A percentile compares a stretch with the other conserved stretches of the same genome.
Conservation (phyloP, 1,140 invertebrate species). For the Polypedilum pembai region DNA sequence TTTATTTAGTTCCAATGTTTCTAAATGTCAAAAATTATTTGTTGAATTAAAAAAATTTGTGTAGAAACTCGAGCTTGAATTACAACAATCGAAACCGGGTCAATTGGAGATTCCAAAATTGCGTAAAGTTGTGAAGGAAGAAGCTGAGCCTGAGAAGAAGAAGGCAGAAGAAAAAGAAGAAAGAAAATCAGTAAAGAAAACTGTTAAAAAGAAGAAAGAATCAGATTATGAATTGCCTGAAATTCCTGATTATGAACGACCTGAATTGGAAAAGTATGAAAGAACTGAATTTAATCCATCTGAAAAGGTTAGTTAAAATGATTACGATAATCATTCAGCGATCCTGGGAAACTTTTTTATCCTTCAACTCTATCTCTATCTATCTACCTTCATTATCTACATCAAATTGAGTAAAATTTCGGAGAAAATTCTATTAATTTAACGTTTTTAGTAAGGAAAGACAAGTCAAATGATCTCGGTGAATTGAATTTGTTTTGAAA, state of each 20-base stretch:
- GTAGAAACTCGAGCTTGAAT: slow-evolving; percentile 33
- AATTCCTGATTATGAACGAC: slow-evolving; percentile 47
- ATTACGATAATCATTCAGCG: neutral
- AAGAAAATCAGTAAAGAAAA: slow-evolving; percentile 33
- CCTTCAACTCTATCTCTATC: too few species aligned
- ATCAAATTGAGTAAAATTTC: too few species aligned
- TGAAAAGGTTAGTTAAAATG: slow-evolving; percentile 37
- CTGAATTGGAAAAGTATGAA: slow-evolving; percentile 47
- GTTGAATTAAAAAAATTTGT: neutral
- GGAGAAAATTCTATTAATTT: too few species aligned
- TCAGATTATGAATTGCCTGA: slow-evolving; percentile 45
- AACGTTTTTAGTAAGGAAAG: too few species aligned
- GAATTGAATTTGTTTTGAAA: too few species aligned
- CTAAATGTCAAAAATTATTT: neutral
- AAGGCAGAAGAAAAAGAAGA: neutral
- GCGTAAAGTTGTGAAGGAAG: slow-evolving; percentile 35
- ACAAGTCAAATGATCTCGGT: too few species aligned
- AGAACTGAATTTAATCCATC: slow-evolving; percentile 37
- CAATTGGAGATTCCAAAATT: slow-evolving; percentile 40
- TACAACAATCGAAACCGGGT: slow-evolving; percentile 37
- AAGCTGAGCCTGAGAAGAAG: slow-evolving; percentile 5
- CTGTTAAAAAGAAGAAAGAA: slow-evolving; percentile 40
- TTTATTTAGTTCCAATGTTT: too few species aligned
- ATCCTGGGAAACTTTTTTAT: too few species aligned
- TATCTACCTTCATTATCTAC: too few species aligned